Base-by-base conservation (phyloP, 2,888 invertebrate species). In the Spodoptera littoralis region DNA sequence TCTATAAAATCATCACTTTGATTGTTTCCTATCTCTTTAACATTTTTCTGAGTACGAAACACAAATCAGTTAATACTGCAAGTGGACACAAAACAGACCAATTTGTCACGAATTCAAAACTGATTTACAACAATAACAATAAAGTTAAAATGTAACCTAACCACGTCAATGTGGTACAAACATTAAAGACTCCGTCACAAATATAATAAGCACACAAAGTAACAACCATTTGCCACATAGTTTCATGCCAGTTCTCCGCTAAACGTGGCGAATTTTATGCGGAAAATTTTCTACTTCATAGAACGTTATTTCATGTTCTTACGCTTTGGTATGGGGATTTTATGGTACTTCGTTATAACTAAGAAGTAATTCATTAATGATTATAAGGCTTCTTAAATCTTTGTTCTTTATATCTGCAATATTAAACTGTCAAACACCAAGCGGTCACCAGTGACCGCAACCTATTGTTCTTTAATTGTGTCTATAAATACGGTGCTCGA, bases 141-240 rank as follows among this genome's bases (percentile, higher is more conserved):
- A 45, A 12, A 42, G 47, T 48, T 45, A 22, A 55, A 77, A 68
- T 43, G 45, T 41, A 58, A 60, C 47, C 60, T 36, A 51, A 51
- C 43, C 3, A 44, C 53, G 47, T 52, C 48, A 73, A 68, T 52
- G 48, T 59, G 47, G 43, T 50, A 64, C 58, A 50, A 27, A 43
- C 60, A 61, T 73, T 59, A 50, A 69, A 60, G 53, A 18, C 41
- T 52, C 48, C 27, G 51, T 62, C 61, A 24, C 66, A 54, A 77
- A 66, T 60, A 46, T 59, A 70, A 70, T 55, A 41, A 44, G 48
- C 42, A 30, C 24, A 75, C 79, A 79, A 58, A 54, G 78, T 77
- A 73, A 65, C 59, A 47, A 8, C n/a, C 48, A 42, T 79, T 79
- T 24, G 46, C 62, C 51, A 76, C 76, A 63, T 73, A 70, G 76